phyloP scores from a whole-genome alignment of 2,797 vertebrate species.

The Merluccius polli region DNA sequence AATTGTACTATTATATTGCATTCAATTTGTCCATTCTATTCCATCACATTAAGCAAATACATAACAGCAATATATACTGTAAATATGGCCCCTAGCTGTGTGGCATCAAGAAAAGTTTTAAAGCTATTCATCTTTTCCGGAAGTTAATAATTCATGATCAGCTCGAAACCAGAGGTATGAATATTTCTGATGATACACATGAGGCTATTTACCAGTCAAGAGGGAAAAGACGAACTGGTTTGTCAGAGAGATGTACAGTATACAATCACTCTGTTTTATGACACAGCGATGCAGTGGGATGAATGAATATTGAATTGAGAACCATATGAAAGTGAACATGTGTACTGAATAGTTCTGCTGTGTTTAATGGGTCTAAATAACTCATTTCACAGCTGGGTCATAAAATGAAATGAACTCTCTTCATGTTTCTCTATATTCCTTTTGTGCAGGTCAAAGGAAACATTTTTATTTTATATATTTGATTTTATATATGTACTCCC shows the following conservation, averaged over 20 bases:
- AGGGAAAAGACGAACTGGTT: conserved; percentile 67
- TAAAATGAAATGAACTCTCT: conserved; percentile 19
- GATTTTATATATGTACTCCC: no score
- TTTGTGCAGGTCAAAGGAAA: no score
- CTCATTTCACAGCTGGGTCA: conserved; percentile 42
- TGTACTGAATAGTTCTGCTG: background rate
- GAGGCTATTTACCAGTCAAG: conserved; percentile 72
- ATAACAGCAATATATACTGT: conserved; percentile 10
- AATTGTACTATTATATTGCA: background rate
- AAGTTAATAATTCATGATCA: conserved; percentile 73
- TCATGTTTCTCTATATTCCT: no score
- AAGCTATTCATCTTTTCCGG: conserved; percentile 62
- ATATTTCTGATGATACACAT: conserved; percentile 72
- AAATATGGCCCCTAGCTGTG: conserved; percentile 42
- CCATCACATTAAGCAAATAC: conserved; percentile 15
- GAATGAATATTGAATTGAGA: no score
- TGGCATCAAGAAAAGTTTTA: conserved; percentile 61
- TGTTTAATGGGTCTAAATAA: conserved; percentile 58
- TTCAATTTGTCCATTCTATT: conserved; percentile 31
- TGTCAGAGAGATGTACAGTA: conserved; percentile 52
- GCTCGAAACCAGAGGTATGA: conserved; percentile 66
- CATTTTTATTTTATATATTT: no score
- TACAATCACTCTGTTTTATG: conserved; percentile 31
- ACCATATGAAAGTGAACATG: no score
- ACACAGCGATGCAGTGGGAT: no score